Conservation (phyloP, 2,888 invertebrate species). For the Agrotis segetum region DNA sequence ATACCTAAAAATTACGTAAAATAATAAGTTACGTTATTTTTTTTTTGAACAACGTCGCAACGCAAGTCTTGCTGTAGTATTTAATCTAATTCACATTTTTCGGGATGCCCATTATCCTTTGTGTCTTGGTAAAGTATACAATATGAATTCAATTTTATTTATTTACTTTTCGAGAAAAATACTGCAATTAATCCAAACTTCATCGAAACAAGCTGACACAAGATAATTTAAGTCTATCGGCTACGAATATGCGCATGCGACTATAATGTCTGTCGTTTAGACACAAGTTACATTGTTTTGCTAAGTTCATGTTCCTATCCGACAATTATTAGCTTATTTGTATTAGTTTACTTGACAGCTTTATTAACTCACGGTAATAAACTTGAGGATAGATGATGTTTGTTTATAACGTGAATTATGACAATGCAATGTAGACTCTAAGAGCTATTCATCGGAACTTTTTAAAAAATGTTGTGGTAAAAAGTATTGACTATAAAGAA, state of each 20-base stretch:
- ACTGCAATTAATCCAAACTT: background rate
- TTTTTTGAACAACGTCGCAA: too few species aligned
- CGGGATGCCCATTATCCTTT: too few species aligned
- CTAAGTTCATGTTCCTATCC: slow-evolving; percentile 6
- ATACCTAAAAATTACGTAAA: too few species aligned
- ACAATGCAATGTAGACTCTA: too few species aligned
- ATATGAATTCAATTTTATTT: background rate
- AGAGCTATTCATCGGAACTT: too few species aligned
- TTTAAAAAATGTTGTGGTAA: too few species aligned
- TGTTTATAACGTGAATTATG: background rate
- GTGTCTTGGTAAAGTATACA: too few species aligned
- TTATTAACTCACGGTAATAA: slow-evolving; percentile 4
- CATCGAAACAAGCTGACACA: background rate
- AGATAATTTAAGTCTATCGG: background rate
- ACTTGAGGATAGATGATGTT: background rate
- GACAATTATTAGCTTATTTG: slow-evolving; percentile 26
- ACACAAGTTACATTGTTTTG: background rate
- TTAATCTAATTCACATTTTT: too few species aligned
- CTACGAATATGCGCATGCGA: slow-evolving; percentile 28
- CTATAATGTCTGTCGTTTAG: slow-evolving; percentile 18
- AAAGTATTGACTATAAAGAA: too few species aligned
- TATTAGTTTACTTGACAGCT: slow-evolving; percentile 7
- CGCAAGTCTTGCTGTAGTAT: too few species aligned
- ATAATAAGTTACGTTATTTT: too few species aligned
- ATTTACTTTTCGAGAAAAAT: background rate